Base-by-base conservation (phyloP, 2,888 invertebrate species). In the Drosophila lutescens region DNA sequence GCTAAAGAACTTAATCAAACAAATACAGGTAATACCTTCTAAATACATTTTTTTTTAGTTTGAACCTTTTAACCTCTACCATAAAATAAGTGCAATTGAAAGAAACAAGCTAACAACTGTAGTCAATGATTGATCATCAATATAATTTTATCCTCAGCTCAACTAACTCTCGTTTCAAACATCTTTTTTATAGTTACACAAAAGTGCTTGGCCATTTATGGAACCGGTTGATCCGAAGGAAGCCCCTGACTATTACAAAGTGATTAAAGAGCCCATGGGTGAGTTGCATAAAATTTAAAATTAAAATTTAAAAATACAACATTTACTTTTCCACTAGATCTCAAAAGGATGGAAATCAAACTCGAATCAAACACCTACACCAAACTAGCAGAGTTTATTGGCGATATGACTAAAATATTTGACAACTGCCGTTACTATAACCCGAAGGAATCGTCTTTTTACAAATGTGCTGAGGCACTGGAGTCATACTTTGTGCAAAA, bases 361-460 rank as follows among this genome's bases (percentile, higher is more conserved):
- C 95, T 98, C 91, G 95, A 95, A 89, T 95, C 95, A 83, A 95
- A 95, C 90, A 94, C 93, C 54, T 99, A 99, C 92, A 95, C 95
- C 90, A 96, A 96, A 91, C 93, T 99, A 83, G 96, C 97, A 91
- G 98, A 99, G 91, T 98, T 99, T 92, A 97, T 98, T 90, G 97
- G 97, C 91, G 99, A 99, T 92, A 97, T 99, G 95, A 98, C 98
- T 75, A 98, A 98, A 93, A 98, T 99, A 91, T 99, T 99, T 93
- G 98, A 99, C 93, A 99, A 99, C 93, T 99, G 99, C 94, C 96
- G 99, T 79, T 97, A 98, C 91, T 99, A 98, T 93, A 99, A 99
- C 93, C 97, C 98, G 68, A 96, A 97, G 90, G 98, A 98, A 92
- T 98, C 98, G 17, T 97, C 97, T 73, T 98, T 98, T 93, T 98